Base-by-base conservation (phyloP, 1,140 invertebrate species). In the Hylaeus anthracinus region DNA sequence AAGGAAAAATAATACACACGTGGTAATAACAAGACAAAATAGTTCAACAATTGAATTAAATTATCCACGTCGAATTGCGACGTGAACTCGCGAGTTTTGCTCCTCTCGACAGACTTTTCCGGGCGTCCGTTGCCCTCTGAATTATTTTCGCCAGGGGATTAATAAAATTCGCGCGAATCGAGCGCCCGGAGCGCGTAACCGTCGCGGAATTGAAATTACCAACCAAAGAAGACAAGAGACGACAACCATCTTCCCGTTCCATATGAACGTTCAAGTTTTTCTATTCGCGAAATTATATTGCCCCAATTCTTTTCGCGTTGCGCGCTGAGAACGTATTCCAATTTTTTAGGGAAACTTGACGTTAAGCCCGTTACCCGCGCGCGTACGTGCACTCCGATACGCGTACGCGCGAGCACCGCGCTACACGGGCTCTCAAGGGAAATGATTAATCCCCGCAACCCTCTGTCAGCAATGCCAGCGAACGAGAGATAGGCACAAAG, bases 401-500 rank as follows among this genome's bases (percentile, higher is more conserved):
- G 12, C 26, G 63, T 10, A n/a, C 26, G 41, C 12, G 15, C 37
- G 45, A 43, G 26, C 41, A 26, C 15, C 10, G 53, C 43, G 56
- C 12, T 53, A 55, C 10, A 15, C 5, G 37, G 6, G 51, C 12
- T 53, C 67, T 41, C 37, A 4, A 61, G 65, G 48, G 69, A 55
- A 63, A 78, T 78, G 75, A 71, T 78, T 78, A 78, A 78, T 72
- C 58, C 58, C 63, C 48, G 67, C 75, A 63, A 43, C 58, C 45
- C 51, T 72, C 75, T 72, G 58, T 78, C 75, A 55, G 67, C 56
- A 39, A 4, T 51, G 45, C 48, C n/a, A 55, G 37, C 43, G 14
- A n/a, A 2, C 10, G 12, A 14, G 56, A 72, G 48, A 26, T n/a
- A 14, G 39, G 15, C 45, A 72, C 67, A 78, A 78, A 63, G 67